Evolutionary conservation across 2,113 vertebrate genomes (phyloP).

Genomic region (Cynopterus brachyotis): DNA sequence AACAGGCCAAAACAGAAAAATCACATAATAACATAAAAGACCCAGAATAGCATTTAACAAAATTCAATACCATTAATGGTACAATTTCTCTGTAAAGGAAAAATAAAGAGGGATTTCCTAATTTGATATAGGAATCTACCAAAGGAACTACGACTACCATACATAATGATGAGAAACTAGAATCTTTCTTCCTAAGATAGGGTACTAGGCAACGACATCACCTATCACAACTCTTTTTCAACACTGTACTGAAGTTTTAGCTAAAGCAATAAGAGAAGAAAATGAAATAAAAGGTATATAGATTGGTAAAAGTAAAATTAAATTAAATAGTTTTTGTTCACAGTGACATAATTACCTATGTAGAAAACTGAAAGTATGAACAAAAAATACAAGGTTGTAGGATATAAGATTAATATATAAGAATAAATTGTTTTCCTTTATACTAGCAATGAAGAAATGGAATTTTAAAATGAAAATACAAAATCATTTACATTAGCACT

Average conservation of each 20-base stretch:
- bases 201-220: not conserved
- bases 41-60: not conserved
- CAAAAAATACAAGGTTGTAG: not conserved
- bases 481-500: not conserved
- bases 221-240: not conserved
- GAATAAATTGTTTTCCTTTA: not conserved
- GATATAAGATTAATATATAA: not conserved
- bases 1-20: not conserved
- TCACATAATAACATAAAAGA: not conserved
- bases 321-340: not conserved
- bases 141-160: not conserved
- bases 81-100: not conserved
- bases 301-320: not conserved
- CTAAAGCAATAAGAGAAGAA: not conserved
- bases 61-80: not conserved
- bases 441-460: not conserved
- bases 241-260: not conserved
- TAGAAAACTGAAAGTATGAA: not conserved
- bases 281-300: not conserved
- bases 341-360: not conserved
- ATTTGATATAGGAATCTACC: not conserved
- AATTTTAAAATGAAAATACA: not conserved
- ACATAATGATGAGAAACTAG: not conserved
- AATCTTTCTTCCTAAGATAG: not conserved
- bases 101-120: not conserved